Evolutionary conservation across 2,888 invertebrate genomes (phyloP).

Genomic region (Pseudococcus longispinus): DNA sequence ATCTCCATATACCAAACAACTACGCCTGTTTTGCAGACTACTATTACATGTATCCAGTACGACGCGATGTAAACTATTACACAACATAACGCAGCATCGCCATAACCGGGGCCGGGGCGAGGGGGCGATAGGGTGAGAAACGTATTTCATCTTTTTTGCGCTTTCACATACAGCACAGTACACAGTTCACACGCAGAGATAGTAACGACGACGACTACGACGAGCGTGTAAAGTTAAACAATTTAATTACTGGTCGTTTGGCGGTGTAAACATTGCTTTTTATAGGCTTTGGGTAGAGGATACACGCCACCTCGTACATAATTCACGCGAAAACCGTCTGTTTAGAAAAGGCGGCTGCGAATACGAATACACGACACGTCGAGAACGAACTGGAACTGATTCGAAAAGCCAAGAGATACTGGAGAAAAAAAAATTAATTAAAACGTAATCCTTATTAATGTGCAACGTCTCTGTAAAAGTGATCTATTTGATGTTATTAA

Average conservation of each 20-base stretch:
- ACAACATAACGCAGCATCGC: too few species aligned
- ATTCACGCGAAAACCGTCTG: constrained; percentile 18
- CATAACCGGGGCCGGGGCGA: neutral
- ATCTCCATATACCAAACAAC: too few species aligned
- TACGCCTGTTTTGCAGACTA: too few species aligned
- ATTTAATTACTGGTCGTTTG: constrained; percentile 22
- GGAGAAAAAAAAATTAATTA: neutral
- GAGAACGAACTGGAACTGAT: neutral
- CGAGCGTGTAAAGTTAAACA: neutral
- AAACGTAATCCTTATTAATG: constrained; percentile 2
- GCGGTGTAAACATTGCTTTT: constrained; percentile 17
- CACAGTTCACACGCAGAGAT: neutral
- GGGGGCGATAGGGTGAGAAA: neutral
- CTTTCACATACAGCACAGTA: neutral
- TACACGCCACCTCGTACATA: neutral
- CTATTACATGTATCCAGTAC: too few species aligned
- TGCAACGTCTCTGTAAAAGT: neutral
- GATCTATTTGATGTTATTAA: constrained; percentile 8
- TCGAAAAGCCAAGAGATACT: neutral
- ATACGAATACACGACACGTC: neutral
- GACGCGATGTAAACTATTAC: too few species aligned
- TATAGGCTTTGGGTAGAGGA: neutral
- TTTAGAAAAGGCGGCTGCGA: neutral
- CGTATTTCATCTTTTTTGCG: constrained; percentile 4
- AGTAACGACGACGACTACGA: neutral